These are phyloP conservation scores for Leguminivora glycinivorella DNA, from an alignment of 1,140 invertebrate genomes.

Conservation along the genomic window DNA sequence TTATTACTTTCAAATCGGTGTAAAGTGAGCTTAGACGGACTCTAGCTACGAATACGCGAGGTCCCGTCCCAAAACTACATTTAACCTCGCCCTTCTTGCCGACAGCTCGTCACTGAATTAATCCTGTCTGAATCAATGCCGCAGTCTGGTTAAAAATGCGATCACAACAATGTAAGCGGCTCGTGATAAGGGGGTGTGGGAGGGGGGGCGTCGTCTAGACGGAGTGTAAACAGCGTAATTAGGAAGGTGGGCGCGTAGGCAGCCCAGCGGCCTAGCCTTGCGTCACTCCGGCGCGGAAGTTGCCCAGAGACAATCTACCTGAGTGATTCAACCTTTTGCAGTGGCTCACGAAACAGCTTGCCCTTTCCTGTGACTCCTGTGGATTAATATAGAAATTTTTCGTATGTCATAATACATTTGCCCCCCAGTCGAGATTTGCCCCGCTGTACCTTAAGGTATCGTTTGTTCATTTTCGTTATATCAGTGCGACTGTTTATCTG, in stretches of 20 bases:
- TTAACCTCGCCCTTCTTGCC: not conserved
- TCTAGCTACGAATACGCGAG: not conserved
- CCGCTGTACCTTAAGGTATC: no score
- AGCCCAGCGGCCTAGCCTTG: slow-evolving; percentile 47
- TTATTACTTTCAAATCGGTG: no score
- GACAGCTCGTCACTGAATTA: not conserved
- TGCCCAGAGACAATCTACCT: slow-evolving; percentile 6
- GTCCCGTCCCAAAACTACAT: not conserved
- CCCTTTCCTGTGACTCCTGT: not conserved
- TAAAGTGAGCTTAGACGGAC: no score
- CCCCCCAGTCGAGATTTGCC: no score
- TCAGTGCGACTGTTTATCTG: no score
- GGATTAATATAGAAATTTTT: not conserved
- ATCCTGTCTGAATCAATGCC: not conserved
- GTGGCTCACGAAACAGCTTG: not conserved
- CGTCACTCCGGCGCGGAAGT: slow-evolving; percentile 41
- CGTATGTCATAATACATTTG: not conserved
- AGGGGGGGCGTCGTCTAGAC: slow-evolving; percentile 67
- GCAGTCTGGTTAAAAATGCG: slow-evolving; percentile 17
- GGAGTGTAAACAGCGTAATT: slow-evolving; percentile 61
- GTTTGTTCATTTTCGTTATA: no score
- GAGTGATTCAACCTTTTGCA: slow-evolving; percentile 5
- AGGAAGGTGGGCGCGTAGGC: slow-evolving; percentile 73
- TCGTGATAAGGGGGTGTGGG: slow-evolving; percentile 57
- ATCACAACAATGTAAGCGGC: slow-evolving; percentile 45